Evolutionary conservation across 1,140 invertebrate species (phyloP), one percentile per base, ranked within the genome.

Genomic region (Cherax quadricarinatus): DNA sequence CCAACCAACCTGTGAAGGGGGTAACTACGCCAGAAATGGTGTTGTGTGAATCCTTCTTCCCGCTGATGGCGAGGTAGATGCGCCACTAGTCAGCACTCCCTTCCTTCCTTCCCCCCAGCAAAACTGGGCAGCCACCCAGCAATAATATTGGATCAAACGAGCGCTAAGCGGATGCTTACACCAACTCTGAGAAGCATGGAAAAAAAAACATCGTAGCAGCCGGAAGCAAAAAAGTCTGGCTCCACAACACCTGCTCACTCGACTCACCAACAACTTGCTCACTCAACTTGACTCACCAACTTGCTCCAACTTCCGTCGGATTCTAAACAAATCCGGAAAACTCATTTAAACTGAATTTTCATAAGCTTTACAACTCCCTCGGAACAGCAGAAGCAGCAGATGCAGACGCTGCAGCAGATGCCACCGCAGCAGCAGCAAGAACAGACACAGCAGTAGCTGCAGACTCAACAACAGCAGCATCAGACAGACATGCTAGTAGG

Each of bases 291-390:
- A 57, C 7, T 57, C 53, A 9, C 70, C 70, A 75, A 75, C 70
- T 75, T 75, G n/a, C n/a, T 57, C 70, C 70, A 75, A 75, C 70
- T 75, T 75, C 70, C n/a, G 70, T 75, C 70, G 24, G 24, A 24
- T 75, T 75, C 70, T n/a, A 6, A 9, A 30, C 4, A 75, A 9
- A 75, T 21, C n/a, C 24, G 24, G 70, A 30, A 70, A 70, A 75
- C n/a, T 75, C 70, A 75, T 75, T 30, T 75, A 75, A 75, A 75
- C 24, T 75, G 70, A 24, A 75, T 75, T 75, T 75, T 75, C 70
- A 75, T 75, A 30, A 75, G 70, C 5, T 75, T 24, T 30, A 75
- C 70, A 75, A 75, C n/a, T 5, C 3, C 21, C 21, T 5, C n/a
- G 1, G 70, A 57, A 57, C 70, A 75, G 70, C 70, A 75, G n/a